Percentiles rank a stretch among this genome's conserved stretches.
Evolutionary conservation across 2,888 invertebrate genomes (phyloP).

Genomic region (Acleris sparsana): DNA sequence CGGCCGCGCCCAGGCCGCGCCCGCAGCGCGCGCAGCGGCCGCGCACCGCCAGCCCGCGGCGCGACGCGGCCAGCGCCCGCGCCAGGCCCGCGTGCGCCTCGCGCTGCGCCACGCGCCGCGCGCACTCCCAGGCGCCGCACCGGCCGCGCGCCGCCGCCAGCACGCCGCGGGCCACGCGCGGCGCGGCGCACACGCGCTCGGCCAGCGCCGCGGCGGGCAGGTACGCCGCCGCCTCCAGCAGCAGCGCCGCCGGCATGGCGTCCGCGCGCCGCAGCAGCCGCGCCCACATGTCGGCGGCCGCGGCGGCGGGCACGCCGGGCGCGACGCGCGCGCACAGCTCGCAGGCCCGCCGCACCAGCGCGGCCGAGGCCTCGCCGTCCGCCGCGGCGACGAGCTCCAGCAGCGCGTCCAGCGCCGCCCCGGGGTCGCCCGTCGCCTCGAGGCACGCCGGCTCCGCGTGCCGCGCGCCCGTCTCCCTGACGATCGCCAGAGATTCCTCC

Average conservation of each 20-base stretch:
- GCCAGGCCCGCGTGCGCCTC: conserved; percentile 58
- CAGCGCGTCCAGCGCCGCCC: conserved; percentile 64
- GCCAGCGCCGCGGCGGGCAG: conserved; percentile 61
- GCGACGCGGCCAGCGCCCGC: conserved; percentile 58
- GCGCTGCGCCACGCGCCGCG: conserved; percentile 51
- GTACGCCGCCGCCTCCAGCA: conserved; percentile 64
- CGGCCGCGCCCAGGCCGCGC: conserved; percentile 47
- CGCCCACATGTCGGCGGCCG: conserved; percentile 60
- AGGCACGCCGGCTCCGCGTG: conserved; percentile 70
- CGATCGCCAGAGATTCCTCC: conserved; percentile 65
- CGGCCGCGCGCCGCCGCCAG: conserved; percentile 37
- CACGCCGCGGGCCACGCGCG: conserved; percentile 53
- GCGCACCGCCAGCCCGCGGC: conserved; percentile 62
- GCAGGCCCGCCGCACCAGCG: conserved; percentile 53
- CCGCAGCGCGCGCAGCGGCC: conserved; percentile 63
- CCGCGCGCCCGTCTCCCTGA: conserved; percentile 56
- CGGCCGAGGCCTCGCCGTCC: conserved; percentile 43
- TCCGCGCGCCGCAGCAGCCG: conserved; percentile 53
- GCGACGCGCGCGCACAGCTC: conserved; percentile 62
- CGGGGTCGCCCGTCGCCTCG: conserved; percentile 70
- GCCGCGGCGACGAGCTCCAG: conserved; percentile 50
- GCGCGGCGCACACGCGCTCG: conserved; percentile 51
- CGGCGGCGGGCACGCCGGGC: conserved; percentile 54
- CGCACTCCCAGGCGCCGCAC: conserved; percentile 45
- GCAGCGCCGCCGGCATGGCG: conserved; percentile 55